Evolutionary conservation across 1,140 invertebrate species (phyloP).

Genomic region (Drosophila takahashii): DNA sequence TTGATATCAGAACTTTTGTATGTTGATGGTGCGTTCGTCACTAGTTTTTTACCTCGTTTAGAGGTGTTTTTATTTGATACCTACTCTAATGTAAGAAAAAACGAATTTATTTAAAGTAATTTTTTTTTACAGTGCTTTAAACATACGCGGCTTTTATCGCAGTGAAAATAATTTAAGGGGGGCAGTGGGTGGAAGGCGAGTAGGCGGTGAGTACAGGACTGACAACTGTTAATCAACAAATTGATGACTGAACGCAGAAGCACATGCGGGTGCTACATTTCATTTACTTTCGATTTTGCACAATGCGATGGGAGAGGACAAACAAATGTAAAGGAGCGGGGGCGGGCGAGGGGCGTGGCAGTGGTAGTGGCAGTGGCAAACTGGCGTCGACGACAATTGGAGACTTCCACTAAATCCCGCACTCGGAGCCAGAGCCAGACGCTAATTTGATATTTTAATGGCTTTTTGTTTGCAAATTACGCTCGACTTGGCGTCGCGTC

Average conservation of each 20-base stretch:
- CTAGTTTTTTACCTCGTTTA: too few relatives aligned
- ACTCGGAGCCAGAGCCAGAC: conserved; percentile 61
- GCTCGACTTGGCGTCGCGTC: conserved; percentile 37
- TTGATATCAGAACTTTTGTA: too few relatives aligned
- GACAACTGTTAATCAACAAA: conserved; percentile 54
- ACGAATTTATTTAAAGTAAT: not conserved
- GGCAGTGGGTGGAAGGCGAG: not conserved
- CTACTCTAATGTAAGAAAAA: not conserved
- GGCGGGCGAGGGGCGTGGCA: not conserved
- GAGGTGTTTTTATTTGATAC: too few relatives aligned
- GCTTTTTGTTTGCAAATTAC: conserved; percentile 80
- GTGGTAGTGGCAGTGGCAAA: not conserved
- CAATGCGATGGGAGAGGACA: conserved; percentile 1
- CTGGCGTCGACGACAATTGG: conserved; percentile 47
- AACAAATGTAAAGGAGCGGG: conserved; percentile 13
- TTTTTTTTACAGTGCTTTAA: conserved; percentile 3
- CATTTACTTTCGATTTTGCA: conserved; percentile 68
- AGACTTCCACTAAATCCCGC: conserved; percentile 69
- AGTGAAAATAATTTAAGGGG: not conserved
- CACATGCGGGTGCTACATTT: conserved; percentile 61
- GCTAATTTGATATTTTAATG: conserved; percentile 82
- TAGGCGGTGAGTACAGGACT: not conserved
- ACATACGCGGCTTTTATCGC: conserved; percentile 31
- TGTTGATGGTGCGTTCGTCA: too few relatives aligned
- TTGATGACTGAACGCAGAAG: conserved; percentile 35